phyloP scores from a whole-genome alignment of 2,888 invertebrate genomes.

The Cyclophora albipunctata region DNA sequence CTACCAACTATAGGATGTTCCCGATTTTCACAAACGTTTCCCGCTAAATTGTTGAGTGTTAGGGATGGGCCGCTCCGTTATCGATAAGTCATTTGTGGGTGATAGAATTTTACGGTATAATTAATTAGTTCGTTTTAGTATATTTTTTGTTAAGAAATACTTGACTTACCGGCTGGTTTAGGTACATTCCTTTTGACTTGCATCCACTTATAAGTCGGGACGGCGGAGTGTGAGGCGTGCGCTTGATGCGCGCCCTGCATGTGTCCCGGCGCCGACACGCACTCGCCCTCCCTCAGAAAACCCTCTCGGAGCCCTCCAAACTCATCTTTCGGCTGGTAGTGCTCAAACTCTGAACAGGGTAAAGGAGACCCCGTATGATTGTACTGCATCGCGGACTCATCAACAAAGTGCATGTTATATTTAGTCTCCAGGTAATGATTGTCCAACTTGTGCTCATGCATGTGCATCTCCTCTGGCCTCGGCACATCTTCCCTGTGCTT shows the following conservation, averaged over 20 bases:
- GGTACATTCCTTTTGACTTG: constrained; percentile 97
- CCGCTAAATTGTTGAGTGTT: no score
- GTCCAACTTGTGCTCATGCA: constrained; percentile 62
- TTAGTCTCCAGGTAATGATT: constrained; percentile 70
- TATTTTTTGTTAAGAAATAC: no score
- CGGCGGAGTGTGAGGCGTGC: constrained; percentile 75
- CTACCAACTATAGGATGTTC: no score
- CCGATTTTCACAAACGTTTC: no score
- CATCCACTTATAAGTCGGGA: constrained; percentile 99
- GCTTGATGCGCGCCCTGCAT: constrained; percentile 42
- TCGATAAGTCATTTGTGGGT: no score
- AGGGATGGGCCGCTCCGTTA: no score
- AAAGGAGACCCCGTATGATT: constrained; percentile 58
- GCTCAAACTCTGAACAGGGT: constrained; percentile 76
- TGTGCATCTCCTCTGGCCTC: constrained; percentile 64
- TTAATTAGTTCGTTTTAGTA: no score
- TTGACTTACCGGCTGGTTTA: constrained; percentile 88
- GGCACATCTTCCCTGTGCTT: constrained; percentile 75
- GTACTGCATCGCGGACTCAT: constrained; percentile 61
- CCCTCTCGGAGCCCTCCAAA: constrained; percentile 56
- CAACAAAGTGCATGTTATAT: constrained; percentile 71
- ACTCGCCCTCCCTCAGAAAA: constrained; percentile 50
- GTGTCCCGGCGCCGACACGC: constrained; percentile 46
- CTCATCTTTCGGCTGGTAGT: constrained; percentile 79
- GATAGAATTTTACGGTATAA: no score